A percentile compares a stretch with the other conserved stretches of the same genome.
These are phyloP conservation scores for Xiphorhynchus erythropygius DNA, from an alignment of 2,797 vertebrate species.

Conservation along the genomic window DNA sequence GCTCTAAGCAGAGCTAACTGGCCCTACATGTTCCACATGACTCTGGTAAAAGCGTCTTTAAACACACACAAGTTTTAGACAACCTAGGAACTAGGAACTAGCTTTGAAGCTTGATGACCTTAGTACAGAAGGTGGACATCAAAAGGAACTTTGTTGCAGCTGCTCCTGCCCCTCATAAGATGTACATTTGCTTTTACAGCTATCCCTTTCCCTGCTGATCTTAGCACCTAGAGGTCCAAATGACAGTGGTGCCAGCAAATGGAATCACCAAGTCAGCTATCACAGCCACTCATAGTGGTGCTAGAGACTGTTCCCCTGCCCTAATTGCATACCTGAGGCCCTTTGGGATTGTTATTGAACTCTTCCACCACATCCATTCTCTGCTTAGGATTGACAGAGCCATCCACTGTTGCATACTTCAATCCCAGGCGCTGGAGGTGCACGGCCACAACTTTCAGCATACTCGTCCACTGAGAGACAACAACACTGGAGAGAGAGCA, in stretches of 20 bases:
- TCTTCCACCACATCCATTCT: slow-evolving; percentile 95
- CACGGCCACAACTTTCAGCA: slow-evolving; percentile 87
- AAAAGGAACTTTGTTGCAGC: not conserved
- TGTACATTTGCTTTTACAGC: not conserved
- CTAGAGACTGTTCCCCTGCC: not conserved
- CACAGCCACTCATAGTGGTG: not conserved
- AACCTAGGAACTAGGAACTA: not conserved
- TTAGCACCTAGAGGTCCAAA: not conserved
- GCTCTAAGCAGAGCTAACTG: not conserved
- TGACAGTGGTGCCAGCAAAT: not conserved
- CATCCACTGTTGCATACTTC: slow-evolving; percentile 83
- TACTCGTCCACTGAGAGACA: slow-evolving; percentile 96
- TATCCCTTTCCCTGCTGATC: not conserved
- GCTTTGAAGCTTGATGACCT: not conserved
- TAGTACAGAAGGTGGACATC: not conserved
- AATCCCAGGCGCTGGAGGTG: slow-evolving; percentile 82
- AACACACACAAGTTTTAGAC: not conserved
- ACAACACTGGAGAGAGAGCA: slow-evolving; percentile 82
- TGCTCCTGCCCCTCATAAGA: not conserved
- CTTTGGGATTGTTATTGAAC: slow-evolving; percentile 87
- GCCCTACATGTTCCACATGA: not conserved
- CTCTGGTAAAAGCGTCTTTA: not conserved
- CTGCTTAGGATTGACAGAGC: slow-evolving; percentile 87
- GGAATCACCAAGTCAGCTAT: not conserved
- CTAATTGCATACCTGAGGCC: slow-evolving; percentile 81